phyloP scores from a whole-genome alignment of 2,888 invertebrate genomes.

The Hermaeophaga mercurialis region DNA sequence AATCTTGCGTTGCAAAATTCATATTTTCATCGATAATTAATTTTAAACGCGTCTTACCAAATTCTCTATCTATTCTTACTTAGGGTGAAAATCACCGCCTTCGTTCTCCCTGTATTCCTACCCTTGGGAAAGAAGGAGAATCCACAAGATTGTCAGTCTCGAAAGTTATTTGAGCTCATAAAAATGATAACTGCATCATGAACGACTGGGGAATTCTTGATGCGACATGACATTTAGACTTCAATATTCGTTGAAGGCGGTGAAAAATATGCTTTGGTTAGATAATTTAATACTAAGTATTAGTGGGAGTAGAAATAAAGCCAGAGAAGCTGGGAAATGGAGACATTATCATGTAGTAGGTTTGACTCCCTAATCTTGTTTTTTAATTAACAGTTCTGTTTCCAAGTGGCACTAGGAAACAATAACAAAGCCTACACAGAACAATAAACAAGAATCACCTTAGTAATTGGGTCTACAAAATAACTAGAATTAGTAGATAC shows the following conservation, averaged over 20 bases:
- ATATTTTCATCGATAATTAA: slow-evolving; percentile 5
- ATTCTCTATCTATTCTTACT: slow-evolving; percentile 1
- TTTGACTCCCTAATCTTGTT: too few relatives aligned
- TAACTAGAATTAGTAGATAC: too few relatives aligned
- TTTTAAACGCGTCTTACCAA: slow-evolving; percentile 12
- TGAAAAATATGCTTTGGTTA: neutral
- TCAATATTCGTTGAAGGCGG: neutral
- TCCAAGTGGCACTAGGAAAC: too few relatives aligned
- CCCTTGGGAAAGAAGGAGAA: slow-evolving; percentile 12
- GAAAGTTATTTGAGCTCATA: slow-evolving; percentile 13
- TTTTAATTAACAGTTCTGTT: too few relatives aligned
- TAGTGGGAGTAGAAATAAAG: too few relatives aligned
- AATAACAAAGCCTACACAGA: too few relatives aligned
- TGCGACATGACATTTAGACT: slow-evolving; percentile 9
- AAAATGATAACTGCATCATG: slow-evolving; percentile 21
- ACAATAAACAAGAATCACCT: too few relatives aligned
- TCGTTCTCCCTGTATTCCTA: slow-evolving; percentile 1
- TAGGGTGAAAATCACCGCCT: neutral
- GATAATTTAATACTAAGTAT: neutral
- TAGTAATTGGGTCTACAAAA: too few relatives aligned
- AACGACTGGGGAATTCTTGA: slow-evolving; percentile 15
- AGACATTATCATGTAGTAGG: too few relatives aligned
- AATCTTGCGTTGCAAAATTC: neutral
- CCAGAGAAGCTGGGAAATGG: too few relatives aligned
- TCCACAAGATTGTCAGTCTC: slow-evolving; percentile 11